Base-by-base conservation (phyloP, 1,140 invertebrate genomes). In the Drosophila biarmipes region DNA sequence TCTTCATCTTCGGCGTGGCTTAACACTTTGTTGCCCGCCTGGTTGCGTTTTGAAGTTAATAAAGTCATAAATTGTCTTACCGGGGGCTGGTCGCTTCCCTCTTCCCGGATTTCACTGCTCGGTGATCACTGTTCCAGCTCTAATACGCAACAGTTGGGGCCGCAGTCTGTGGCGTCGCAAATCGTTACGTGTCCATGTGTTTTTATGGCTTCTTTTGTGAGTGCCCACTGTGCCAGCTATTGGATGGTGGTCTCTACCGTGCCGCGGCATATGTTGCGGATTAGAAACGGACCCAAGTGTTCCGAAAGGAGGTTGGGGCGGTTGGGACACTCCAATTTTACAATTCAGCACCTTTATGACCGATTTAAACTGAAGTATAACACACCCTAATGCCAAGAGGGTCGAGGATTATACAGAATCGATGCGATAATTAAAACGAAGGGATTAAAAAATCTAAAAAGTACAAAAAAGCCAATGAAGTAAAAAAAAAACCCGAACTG, bases 51-150 rank as follows among this genome's bases (percentile, higher is more conserved):
- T 80, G 71, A 55, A 86, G 81, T 90, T 90, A 90, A 90, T 90
- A 90, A 90, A 90, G 86, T 68, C 86, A 90, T 90, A 90, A 90
- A 90, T 90, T 90, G 81, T 90, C 69, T 86, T 76, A 74, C 57
- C 79, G 74, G 86, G 73, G 72, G 63, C 81, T 77, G 63, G 59
- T 64, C 38, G 59, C 40, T 31, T 40, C 61, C 27, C 58, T 67
- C 34, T 64, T 66, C 62, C 67, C 59, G 71, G 77, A 86, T 71
- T 80, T 59, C 45, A 21, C 63, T 76, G 75, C 59, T 59, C 46
- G n/a, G 21, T 21, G 4, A 2, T 21, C 43, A n/a, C 45, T 72
- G 77, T 59, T 64, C 66, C 68, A 77, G 78, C 78, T 68, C 79
- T 81, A 81, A 81, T 81, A 78, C 82, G 71, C 78, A 86, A 72